Base-by-base conservation (phyloP, 1,140 invertebrate species). In the Kradibia gibbosae region DNA sequence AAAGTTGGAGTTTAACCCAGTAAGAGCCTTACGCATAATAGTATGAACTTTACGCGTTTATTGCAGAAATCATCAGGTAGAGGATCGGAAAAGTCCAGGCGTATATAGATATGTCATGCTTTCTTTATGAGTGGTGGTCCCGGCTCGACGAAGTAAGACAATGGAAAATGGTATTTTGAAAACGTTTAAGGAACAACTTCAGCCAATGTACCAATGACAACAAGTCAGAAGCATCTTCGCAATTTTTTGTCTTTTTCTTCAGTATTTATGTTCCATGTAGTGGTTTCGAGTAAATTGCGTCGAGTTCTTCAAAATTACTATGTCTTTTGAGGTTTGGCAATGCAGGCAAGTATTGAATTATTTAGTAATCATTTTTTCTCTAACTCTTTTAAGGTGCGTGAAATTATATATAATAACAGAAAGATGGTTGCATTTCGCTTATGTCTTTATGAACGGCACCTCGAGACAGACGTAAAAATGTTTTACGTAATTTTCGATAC, bases 21-120 rank as follows among this genome's bases (percentile, higher is more conserved):
- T 36, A 25, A 36, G 22, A 65, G 60, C 7, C 57, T 71, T 28
- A 57, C 7, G 36, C 25, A 55, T n/a, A n/a, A n/a, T n/a, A n/a
- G n/a, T n/a, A n/a, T 20, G 36, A 65, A 3, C 36, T 76, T 76
- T 76, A 76, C 73, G 36, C 36, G 34, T 76, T 76, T 76, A 76
- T 39, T 55, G 34, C 55, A 60, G 39, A 57, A 57, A 76, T 76
- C 34, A 76, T 62, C 73, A 76, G 73, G 73, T 76, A 76, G 55
- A 60, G 22, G 45, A 76, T 71, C 42, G 39, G 36, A 45, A 71
- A 45, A 22, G 20, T 7, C 36, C n/a, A 11, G 22, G 65, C 36
- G 67, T 10, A 71, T 22, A 42, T 45, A 71, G 36, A 42, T 71
- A 39, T 71, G n/a, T 45, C 67, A 28, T 45, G 67, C 39, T 71